Conservation (phyloP, 2,888 invertebrate genomes). For the Clistopyga incitator region DNA sequence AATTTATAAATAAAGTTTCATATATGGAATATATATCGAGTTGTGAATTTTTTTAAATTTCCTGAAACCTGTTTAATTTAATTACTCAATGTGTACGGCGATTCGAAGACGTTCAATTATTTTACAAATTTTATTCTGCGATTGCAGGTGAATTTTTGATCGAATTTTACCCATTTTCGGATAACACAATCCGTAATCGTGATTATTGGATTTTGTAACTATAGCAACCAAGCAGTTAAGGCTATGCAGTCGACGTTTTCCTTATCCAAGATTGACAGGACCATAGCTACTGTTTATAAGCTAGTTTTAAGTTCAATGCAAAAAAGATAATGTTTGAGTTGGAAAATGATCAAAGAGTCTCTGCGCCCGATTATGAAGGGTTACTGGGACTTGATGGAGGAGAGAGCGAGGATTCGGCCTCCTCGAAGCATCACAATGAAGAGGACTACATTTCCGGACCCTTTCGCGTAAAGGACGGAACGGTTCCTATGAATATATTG, state of each 20-base stretch:
- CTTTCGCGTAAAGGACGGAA: slow-evolving; percentile 85
- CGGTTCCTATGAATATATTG: slow-evolving; percentile 87
- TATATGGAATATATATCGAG: slow-evolving; percentile 40
- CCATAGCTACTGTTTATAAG: neutral
- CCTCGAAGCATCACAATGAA: slow-evolving; percentile 76
- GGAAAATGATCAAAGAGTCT: slow-evolving; percentile 40
- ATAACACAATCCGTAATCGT: neutral
- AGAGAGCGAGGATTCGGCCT: slow-evolving; percentile 56
- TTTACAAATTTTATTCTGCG: neutral
- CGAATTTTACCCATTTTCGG: no score
- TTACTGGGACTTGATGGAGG: slow-evolving; percentile 61
- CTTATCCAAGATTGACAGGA: neutral
- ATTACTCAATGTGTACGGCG: neutral
- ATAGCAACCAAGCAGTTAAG: slow-evolving; percentile 46
- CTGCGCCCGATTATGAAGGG: slow-evolving; percentile 52
- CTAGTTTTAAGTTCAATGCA: neutral
- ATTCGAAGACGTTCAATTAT: no score
- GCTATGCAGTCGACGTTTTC: neutral
- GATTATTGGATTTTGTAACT: slow-evolving; percentile 32
- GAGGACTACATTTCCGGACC: slow-evolving; percentile 87
- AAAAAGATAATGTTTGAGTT: slow-evolving; percentile 35
- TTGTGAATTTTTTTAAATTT: slow-evolving; percentile 1
- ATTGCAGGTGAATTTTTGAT: no score
- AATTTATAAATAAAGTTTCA: slow-evolving; percentile 71
- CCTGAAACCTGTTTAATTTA: neutral